Evolutionary conservation across 2,113 vertebrate genomes (phyloP).

Genomic region (Stegostoma tigrinum): DNA sequence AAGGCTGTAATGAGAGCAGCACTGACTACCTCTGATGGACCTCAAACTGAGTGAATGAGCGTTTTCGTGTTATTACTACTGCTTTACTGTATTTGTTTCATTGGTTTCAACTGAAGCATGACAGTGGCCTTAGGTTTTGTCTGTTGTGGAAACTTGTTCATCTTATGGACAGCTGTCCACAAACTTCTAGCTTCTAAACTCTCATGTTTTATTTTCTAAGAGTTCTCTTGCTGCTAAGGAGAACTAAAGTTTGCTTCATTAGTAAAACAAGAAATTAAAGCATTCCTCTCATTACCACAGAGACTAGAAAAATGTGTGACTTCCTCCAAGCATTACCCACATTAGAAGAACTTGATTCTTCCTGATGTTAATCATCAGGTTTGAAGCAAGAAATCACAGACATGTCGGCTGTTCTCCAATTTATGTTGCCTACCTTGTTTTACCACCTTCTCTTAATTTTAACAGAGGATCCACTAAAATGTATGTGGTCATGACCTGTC

Average conservation of each 20-base stretch:
- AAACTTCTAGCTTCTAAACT: background rate
- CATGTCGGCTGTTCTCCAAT: background rate
- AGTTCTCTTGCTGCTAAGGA: background rate
- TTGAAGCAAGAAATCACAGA: background rate
- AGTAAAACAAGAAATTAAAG: background rate
- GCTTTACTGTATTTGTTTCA: background rate
- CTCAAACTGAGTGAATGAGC: no score
- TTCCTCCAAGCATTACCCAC: background rate
- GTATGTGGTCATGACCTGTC: background rate
- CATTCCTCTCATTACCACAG: background rate
- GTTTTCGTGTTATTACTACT: no score
- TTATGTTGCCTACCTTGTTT: no score
- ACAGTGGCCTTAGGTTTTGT: background rate
- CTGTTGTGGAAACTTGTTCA: background rate
- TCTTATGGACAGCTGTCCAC: background rate
- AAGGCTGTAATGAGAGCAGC: no score
- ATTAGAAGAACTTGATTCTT: background rate
- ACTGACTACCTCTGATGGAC: no score
- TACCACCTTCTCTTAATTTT: background rate
- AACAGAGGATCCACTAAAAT: background rate
- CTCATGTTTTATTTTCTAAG: background rate
- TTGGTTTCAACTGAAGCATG: background rate
- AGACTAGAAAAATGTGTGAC: background rate
- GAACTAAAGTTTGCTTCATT: background rate
- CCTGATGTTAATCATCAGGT: background rate